Evolutionary conservation across 2,113 vertebrate species (phyloP), one percentile per base, ranked within the genome.

Genomic region (Pygoscelis antarcticus): DNA sequence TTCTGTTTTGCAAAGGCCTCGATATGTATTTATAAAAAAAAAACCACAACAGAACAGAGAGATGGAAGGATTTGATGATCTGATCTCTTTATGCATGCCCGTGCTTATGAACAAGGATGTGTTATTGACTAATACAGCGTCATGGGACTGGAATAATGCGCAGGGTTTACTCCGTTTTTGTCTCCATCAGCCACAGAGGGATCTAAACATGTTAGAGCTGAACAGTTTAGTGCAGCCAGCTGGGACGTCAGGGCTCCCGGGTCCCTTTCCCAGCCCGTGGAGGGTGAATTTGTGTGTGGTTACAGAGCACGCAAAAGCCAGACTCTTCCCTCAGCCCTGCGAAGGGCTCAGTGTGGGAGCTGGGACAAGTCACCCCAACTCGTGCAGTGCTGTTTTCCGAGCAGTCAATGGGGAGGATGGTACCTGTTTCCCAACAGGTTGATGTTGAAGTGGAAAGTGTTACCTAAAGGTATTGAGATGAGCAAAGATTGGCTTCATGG

Each of bases 41-140:
- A 47, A 69, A 25, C 6, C 42, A 42, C 42, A 38, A 60, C 30
- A 27, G 52, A 88, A 29, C 51, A 21, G n/a, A 10, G 55, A 55
- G 75, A 42, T 2, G 61, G 60, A 29, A 88, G 95, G 92, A 93
- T 95, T 95, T 81, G 90, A 18, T 3, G 66, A 57, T 72, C 85
- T 92, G 95, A 90, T 87, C 91, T 95, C 25, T 91, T 85, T 8
- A 64, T 78, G 72, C 51, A 13, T 1, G 15, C 61, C 46, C 2
- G 20, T 60, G 81, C 95, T 69, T 29, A 69, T 0, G 70, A 81
- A 17, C 66, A 17, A 30, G 90, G 90, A 42, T 52, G 84, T 11
- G 68, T 70, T 90, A 54, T 12, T 70, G 90, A 77, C 87, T 91
- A 19, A 86, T 4, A 4, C 75, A 40, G 95, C 2, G 11, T 16